Base-by-base conservation (phyloP, 2,888 invertebrate species). In the Clivina fossor region DNA sequence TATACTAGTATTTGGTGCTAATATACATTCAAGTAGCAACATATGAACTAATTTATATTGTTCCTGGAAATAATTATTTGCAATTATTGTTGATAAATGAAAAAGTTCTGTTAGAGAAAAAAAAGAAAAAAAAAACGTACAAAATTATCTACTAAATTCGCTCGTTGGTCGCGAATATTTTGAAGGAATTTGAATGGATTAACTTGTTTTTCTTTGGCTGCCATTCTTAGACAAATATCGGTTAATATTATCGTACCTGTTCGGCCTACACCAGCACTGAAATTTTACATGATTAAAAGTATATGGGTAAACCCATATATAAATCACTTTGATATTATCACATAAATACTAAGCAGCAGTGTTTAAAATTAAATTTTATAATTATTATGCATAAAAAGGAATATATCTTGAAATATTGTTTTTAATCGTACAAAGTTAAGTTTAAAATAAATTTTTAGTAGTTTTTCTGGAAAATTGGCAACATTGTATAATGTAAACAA, bases 241-340 rank as follows among this genome's bases (percentile, higher is more conserved):
- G 77, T 72, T 7, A 78, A 70, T 40, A 79, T 74, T 33, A 79
- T 72, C 2, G 78, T 79, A n/a, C 79, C 79, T n/a, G 79, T 79
- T 58, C 79, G 68, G 2, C 79, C 79, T 24, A 78, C 76, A 3
- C 79, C 79, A 43, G 78, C 78, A 63, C 76, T 76, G 65, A 77
- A 78, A 59, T n/a, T n/a, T n/a, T n/a, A n/a, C n/a, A n/a, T n/a
- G n/a, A n/a, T n/a, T n/a, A n/a, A n/a, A n/a, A n/a, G n/a, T n/a
- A n/a, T n/a, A n/a, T n/a, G n/a, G n/a, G n/a, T n/a, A n/a, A n/a
- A n/a, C n/a, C n/a, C n/a, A n/a, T n/a, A n/a, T n/a, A n/a, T n/a
- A n/a, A n/a, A n/a, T n/a, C n/a, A n/a, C n/a, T n/a, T n/a, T n/a
- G n/a, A n/a, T n/a, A n/a, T n/a, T n/a, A n/a, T n/a, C n/a, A n/a